Conservation (phyloP, 2,797 vertebrate genomes). For the Mus minutoides region DNA sequence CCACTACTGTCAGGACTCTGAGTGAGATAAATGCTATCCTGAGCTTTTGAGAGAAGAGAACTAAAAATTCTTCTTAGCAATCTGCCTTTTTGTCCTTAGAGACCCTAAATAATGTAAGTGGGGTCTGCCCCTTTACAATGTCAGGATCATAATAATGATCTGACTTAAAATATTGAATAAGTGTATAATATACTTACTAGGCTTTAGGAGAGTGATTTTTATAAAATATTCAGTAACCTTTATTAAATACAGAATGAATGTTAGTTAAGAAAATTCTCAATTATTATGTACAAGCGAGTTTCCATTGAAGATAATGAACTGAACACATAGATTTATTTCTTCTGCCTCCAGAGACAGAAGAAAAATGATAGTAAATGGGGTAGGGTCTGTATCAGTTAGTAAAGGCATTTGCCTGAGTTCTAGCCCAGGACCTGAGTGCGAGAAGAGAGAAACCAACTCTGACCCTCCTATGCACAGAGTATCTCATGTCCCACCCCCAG, state of each 20-base stretch:
- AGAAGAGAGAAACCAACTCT: neutral
- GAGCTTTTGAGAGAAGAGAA: neutral
- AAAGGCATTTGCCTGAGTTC: neutral
- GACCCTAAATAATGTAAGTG: neutral
- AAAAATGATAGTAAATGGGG: neutral
- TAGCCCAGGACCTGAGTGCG: neutral
- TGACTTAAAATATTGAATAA: conserved; percentile 1
- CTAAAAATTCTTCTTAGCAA: neutral
- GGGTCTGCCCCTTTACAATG: neutral
- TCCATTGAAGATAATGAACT: neutral
- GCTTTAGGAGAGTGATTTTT: neutral
- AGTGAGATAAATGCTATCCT: conserved; percentile 11
- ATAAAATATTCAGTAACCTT: conserved; percentile 11
- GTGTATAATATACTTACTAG: neutral
- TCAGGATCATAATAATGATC: neutral
- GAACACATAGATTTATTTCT: neutral
- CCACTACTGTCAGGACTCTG: neutral
- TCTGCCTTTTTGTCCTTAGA: neutral
- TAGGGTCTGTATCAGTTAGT: neutral
- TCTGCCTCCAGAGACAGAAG: neutral
- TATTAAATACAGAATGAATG: conserved; percentile 31
- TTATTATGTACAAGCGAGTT: conserved; percentile 10
- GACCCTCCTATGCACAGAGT: no score
- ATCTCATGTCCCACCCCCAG: neutral
- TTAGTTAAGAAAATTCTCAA: conserved; percentile 4